These are phyloP conservation scores for Erpornis zantholeuca DNA, from an alignment of 2,113 vertebrate species.

Conservation along the genomic window DNA sequence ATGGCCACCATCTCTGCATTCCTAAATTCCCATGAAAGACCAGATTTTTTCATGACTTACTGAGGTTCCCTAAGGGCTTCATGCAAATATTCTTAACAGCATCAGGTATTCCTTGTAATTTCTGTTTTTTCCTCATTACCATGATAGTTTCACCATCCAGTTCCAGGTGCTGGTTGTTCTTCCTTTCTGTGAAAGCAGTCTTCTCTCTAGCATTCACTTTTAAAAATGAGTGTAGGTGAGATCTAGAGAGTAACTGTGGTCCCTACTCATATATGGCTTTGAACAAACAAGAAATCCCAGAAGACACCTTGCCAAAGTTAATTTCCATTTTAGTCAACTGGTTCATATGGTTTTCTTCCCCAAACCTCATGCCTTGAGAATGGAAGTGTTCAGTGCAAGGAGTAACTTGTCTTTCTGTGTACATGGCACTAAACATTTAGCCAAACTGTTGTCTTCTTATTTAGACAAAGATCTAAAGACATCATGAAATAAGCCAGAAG, in stretches of 20 bases:
- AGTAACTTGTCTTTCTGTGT: neutral
- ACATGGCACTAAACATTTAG: neutral
- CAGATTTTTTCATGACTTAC: neutral
- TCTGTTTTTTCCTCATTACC: neutral
- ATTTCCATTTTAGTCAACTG: neutral
- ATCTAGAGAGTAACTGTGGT: neutral
- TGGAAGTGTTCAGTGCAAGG: neutral
- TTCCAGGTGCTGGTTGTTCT: neutral
- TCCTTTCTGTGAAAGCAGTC: neutral
- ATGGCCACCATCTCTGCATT: neutral
- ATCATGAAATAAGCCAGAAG: neutral
- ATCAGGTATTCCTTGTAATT: neutral
- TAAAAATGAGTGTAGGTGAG: neutral
- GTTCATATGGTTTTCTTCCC: neutral
- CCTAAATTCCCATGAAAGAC: neutral
- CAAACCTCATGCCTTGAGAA: neutral
- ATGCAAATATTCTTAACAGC: neutral
- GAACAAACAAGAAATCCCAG: neutral
- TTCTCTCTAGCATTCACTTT: neutral
- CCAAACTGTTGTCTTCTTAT: neutral
- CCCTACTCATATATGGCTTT: neutral
- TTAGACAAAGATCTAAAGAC: neutral
- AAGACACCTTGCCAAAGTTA: neutral
- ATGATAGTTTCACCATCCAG: neutral
- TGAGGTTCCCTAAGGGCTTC: neutral